Evolutionary conservation across 2,113 vertebrate genomes (phyloP).

Genomic region (Cebus imitator): DNA sequence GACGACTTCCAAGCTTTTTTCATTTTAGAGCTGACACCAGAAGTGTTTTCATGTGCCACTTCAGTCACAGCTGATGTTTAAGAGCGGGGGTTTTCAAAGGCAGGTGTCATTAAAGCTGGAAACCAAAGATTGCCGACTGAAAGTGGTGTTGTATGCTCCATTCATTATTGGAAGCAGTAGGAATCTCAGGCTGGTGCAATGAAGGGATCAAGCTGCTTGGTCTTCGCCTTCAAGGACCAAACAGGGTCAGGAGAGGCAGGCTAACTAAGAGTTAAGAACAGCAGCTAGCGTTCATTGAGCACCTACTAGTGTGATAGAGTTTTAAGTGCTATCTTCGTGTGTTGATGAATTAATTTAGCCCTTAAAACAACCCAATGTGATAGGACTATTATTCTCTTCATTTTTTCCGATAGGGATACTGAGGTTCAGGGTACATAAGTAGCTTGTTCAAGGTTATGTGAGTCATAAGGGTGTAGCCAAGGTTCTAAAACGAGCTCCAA

Average conservation of each 20-base stretch:
- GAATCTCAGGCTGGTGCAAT: not conserved
- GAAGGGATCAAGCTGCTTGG: too few species aligned
- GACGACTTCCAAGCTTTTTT: not conserved
- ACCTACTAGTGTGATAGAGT: not conserved
- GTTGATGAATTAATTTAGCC: not conserved
- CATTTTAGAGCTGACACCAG: not conserved
- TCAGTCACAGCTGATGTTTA: not conserved
- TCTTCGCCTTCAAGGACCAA: not conserved
- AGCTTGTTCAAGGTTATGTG: not conserved
- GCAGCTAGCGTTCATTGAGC: not conserved
- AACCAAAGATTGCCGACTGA: not conserved
- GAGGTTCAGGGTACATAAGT: not conserved
- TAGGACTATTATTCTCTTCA: not conserved
- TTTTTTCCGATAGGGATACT: not conserved
- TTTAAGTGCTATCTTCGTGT: not conserved
- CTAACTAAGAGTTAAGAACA: not conserved
- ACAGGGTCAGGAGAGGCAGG: too few species aligned
- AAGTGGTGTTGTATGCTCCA: fast-evolving
- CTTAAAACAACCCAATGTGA: not conserved
- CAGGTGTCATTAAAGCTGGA: not conserved
- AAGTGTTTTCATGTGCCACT: not conserved
- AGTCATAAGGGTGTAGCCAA: not conserved
- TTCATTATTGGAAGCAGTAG: not conserved
- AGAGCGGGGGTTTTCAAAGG: not conserved
- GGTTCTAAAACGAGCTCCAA: not conserved